Conservation (phyloP, 1,140 invertebrate species). For the Drosophila persimilis region DNA sequence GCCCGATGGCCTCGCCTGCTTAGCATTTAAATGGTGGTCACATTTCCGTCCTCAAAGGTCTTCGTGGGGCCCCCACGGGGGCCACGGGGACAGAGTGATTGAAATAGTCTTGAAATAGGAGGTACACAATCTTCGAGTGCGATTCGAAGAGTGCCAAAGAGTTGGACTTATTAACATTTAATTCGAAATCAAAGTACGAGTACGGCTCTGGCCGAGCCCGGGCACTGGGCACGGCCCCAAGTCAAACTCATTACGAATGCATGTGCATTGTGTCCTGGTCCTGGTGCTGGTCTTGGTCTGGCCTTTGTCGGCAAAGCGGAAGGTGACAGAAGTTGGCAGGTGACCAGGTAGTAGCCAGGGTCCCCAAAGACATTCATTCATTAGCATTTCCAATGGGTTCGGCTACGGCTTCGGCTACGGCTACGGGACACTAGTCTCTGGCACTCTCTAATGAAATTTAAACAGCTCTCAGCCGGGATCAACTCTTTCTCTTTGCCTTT, state of each 20-base stretch:
- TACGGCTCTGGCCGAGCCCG: not conserved
- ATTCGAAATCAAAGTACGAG: conserved; percentile 69
- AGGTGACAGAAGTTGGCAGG: conserved; percentile 65
- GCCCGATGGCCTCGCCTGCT: conserved; percentile 41
- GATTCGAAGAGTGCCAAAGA: conserved; percentile 44
- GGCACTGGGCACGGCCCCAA: conserved; percentile 22
- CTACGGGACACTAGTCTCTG: conserved; percentile 14
- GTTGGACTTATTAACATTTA: conserved; percentile 75
- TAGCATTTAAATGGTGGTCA: conserved; percentile 73
- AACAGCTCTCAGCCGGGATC: conserved; percentile 42
- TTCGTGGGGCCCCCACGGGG: not conserved
- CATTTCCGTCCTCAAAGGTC: conserved; percentile 60
- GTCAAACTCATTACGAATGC: conserved; percentile 60
- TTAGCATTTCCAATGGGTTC: conserved; percentile 57
- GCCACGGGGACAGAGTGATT: not conserved
- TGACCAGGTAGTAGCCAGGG: conserved; percentile 43
- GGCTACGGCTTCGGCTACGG: not conserved
- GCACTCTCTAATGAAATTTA: conserved; percentile 55
- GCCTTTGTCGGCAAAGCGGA: conserved; percentile 28
- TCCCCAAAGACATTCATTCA: conserved; percentile 46
- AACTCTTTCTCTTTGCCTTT: not conserved
- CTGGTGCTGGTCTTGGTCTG: conserved; percentile 22
- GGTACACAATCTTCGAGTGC: conserved; percentile 23
- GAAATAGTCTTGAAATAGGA: too few relatives aligned
- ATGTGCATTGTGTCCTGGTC: conserved; percentile 43